Evolutionary conservation across 2,797 vertebrate genomes (phyloP).

Genomic region (Rallus crepitans): DNA sequence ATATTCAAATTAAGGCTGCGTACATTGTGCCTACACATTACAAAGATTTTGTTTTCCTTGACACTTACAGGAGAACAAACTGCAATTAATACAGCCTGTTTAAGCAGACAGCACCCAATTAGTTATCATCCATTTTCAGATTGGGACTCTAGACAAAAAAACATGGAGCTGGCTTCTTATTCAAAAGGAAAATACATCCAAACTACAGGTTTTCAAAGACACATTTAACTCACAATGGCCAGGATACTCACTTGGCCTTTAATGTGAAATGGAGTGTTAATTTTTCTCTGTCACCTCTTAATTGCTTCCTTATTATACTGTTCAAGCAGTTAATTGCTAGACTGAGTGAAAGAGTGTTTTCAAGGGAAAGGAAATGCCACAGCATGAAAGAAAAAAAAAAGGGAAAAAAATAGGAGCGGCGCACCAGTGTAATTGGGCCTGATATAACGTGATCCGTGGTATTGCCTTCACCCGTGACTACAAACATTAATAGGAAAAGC

Average conservation of each 20-base stretch:
- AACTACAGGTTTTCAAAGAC: conserved; percentile 85
- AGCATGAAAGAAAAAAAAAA: conserved; percentile 82
- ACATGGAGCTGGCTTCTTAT: conserved; percentile 78
- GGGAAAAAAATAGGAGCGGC: conserved; percentile 69
- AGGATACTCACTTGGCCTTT: conserved; percentile 86
- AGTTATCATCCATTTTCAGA: conserved; percentile 85
- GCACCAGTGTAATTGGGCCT: conserved; percentile 78
- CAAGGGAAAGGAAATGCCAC: conserved; percentile 85
- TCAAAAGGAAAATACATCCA: conserved; percentile 83
- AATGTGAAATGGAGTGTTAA: conserved; percentile 88
- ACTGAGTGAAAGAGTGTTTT: conserved; percentile 85
- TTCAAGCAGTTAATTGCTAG: conserved; percentile 89
- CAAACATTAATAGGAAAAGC: conserved; percentile 78
- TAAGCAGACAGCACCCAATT: conserved; percentile 84
- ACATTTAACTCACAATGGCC: conserved; percentile 84
- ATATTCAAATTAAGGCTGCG: conserved; percentile 77
- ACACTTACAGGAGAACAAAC: conserved; percentile 82
- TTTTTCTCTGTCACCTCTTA: conserved; percentile 88
- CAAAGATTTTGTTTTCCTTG: conserved; percentile 86
- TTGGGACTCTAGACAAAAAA: conserved; percentile 80
- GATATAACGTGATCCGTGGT: conserved; percentile 75
- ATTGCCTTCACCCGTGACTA: conserved; percentile 77
- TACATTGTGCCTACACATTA: conserved; percentile 77
- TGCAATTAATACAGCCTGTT: conserved; percentile 84
- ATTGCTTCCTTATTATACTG: conserved; percentile 88